Conservation (phyloP, 2,888 invertebrate genomes). For the Fragum sueziense region DNA sequence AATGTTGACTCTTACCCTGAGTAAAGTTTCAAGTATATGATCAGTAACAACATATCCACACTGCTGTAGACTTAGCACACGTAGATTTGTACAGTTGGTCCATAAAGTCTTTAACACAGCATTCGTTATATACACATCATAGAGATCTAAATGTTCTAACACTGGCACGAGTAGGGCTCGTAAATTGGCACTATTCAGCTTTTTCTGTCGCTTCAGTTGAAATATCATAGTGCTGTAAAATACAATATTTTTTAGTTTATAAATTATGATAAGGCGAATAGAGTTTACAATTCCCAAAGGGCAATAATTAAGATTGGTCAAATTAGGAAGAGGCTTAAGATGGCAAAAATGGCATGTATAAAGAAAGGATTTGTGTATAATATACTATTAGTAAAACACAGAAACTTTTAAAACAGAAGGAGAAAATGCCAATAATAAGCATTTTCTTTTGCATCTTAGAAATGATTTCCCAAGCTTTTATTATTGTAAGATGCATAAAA, state of each 20-base stretch:
- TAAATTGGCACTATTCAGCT: constrained; percentile 68
- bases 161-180: constrained; percentile 69
- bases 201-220: constrained; percentile 72
- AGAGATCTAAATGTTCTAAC: constrained; percentile 75
- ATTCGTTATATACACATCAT: constrained; percentile 73
- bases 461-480: background rate
- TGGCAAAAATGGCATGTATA: no score
- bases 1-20: constrained; percentile 74
- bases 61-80: constrained; percentile 72
- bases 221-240: constrained; percentile 74
- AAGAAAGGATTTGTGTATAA: no score
- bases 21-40: constrained; percentile 67
- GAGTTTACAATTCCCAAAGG: no score
- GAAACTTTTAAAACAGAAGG: no score
- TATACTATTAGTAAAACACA: no score
- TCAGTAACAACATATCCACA: constrained; percentile 79
- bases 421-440: background rate
- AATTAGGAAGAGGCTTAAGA: no score
- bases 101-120: constrained; percentile 68
- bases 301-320: no score
- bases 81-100: constrained; percentile 71
- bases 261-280: no score
- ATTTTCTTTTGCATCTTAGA: background rate
- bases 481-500: background rate
- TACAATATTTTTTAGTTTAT: no score